Base-by-base conservation (phyloP, 1,140 invertebrate species). In the Drosophila littoralis region DNA sequence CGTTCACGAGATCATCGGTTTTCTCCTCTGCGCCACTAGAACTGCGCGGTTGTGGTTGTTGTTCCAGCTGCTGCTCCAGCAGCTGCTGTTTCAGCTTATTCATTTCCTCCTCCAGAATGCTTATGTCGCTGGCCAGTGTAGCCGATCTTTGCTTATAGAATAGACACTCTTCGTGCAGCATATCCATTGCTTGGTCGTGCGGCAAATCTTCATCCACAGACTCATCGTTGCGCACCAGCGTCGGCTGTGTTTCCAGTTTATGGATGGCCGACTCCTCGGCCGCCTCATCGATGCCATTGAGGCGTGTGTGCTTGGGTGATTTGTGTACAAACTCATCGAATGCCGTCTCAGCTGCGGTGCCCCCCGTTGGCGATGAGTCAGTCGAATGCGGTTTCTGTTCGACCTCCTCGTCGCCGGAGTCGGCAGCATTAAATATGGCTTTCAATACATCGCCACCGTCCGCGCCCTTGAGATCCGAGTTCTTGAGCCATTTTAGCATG, bases 391-490 rank as follows among this genome's bases (percentile, higher is more conserved):
- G 7, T 6, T 60, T 45, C n/a, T 40, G 15, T 15, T 64, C 61
- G 1, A 40, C 10, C 12, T 81, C 75, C 7, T 79, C 75, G 32
- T 81, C 84, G 22, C 84, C 80, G 12, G 81, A 85, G 54, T 82
- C 81, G 13, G 58, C 58, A 54, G 77, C 73, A 59, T 90, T 85
- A 17, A 88, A 88, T 50, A 92, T 91, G 28, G 92, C 92, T 54
- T 81, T 85, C 15, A 92, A 77, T 17, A 92, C 77, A 61, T 89
- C 84, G 12, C 77, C 46, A 22, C 79, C 85, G 13, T 77, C 88
- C 43, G 81, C 91, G 15, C 79, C 89, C n/a, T 85, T 91, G 61
- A 92, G 78, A 79, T 92, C 88, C 10, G 91, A 92, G 59, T 92
- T 92, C 36, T 91, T 76, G 6, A 92, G 55, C 88, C 77, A 86